Percentiles rank a stretch among this genome's conserved stretches.
phyloP scores from a whole-genome alignment of 1,140 invertebrate genomes.

The Parasteatoda tepidariorum region DNA sequence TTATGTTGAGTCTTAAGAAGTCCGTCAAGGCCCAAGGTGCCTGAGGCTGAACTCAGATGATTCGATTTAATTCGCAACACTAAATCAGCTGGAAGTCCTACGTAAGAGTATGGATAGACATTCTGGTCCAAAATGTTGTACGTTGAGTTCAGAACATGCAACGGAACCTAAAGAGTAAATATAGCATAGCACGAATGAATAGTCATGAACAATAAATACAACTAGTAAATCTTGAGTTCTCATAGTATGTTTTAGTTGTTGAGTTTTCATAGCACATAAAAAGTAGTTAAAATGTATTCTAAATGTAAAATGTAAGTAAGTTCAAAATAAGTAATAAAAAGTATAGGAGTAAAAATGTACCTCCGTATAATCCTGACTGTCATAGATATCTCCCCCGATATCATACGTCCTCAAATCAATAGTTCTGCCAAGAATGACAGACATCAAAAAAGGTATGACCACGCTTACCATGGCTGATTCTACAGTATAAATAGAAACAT shows the following conservation, averaged over 20 bases:
- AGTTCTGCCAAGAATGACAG: neutral
- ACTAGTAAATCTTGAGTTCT: too few species aligned
- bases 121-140: neutral
- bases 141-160: neutral
- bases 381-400: neutral
- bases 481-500: too few species aligned
- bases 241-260: too few species aligned
- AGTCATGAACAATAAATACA: too few species aligned
- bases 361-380: neutral
- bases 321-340: too few species aligned
- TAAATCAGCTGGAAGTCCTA: neutral
- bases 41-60: neutral
- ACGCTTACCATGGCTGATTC: neutral
- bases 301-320: too few species aligned
- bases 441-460: neutral
- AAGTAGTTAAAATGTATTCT: too few species aligned
- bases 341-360: too few species aligned
- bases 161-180: neutral
- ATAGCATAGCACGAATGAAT: too few species aligned
- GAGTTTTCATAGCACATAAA: too few species aligned
- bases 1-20: neutral
- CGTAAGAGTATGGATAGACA: neutral
- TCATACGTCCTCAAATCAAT: slow-evolving; percentile 3
- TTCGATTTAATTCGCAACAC: neutral
- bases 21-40: neutral